Evolutionary conservation across 2,797 vertebrate genomes (phyloP), one percentile per base, ranked within the genome.

Genomic region (Lycodopsis pacificus): DNA sequence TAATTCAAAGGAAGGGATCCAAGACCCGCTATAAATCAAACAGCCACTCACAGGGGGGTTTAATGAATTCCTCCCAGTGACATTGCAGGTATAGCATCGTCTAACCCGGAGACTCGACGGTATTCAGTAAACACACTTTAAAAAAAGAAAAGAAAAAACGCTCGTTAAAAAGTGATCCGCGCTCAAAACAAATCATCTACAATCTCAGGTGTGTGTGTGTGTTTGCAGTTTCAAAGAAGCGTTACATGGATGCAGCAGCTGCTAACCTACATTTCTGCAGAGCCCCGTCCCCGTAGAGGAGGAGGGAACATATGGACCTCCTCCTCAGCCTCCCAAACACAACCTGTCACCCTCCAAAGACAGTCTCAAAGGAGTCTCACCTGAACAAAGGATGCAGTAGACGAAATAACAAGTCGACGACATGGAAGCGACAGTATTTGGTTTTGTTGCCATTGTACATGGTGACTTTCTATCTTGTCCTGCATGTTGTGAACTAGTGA

Each of bases 21-120:
- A 65, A 79, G 84, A 79, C 44, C 82, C 20, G 85, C 77, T 17
- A 77, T 94, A 92, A 93, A 93, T 94, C 90, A 91, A 65, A 25
- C 38, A 36, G 79, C 48, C 48, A 49, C 76, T 73, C 59, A 11
- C 76, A 34, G 46, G 30, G 46, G 12, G 4, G 67, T 83, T 79
- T 90, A 91, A 93, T 91, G 80, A 90, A 92, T 80, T 86, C 84
- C 82, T 86, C 85, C 85, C 83, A 1, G 44, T 86, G 90, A 89
- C 86, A 91, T 85, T 88, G 86, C 71, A 89, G 76, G 83, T 75
- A 27, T 27, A 59, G 57, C n/a, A 44, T 44, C 11, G 14, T 61
- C 67, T 62, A 70, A 83, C 74, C 76, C 32, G 49, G 65, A 66
- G 65, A 62, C 40, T 67, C 30, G 2, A 61, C 25, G 61, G 40